Base-by-base conservation (phyloP, 1,140 invertebrate species). In the Diuraphis noxia region DNA sequence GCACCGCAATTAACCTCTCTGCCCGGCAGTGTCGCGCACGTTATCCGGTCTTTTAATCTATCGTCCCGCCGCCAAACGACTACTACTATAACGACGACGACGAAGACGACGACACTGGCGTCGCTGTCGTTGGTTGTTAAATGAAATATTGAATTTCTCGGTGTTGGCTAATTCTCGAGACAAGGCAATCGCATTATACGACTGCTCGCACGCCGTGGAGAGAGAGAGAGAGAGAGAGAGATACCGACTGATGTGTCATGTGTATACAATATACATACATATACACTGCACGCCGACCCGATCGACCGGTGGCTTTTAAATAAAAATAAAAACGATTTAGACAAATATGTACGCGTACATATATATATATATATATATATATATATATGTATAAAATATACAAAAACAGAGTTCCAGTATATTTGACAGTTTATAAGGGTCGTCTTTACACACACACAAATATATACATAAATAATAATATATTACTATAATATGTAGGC, bases 141-240 rank as follows among this genome's bases (percentile, higher is more conserved):
- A 90, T 91, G 89, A 91, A 91, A 91, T 82, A 91, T 91, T 91
- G 89, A 82, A 82, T 91, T 91, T 90, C 88, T 81, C 72, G 36
- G 10, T n/a, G 72, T 91, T 91, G 43, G 72, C 89, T 82, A 52
- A 91, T 91, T 91, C 89, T n/a, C 46, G 72, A 49, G 43, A 91
- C 89, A 91, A 49, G 89, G 89, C 89, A 91, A 81, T 91, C 38
- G 89, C 77, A 91, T 91, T 91, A 91, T 30, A 91, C 52, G 9
- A 34, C 23, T 40, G 25, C 13, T 72, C 30, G 21, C 21, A 52
- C n/a, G 30, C 30, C 56, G 30, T 1, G 19, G 56, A 72, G 56
- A 72, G 30, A 63, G 13, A 63, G 10, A 63, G 56, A 63, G 30
- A n/a, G 30, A n/a, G n/a, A 72, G 21, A 56, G 49, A 52, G 49